Evolutionary conservation across 2,797 vertebrate genomes (phyloP), one percentile per base, ranked within the genome.

Genomic region (Nasua narica): DNA sequence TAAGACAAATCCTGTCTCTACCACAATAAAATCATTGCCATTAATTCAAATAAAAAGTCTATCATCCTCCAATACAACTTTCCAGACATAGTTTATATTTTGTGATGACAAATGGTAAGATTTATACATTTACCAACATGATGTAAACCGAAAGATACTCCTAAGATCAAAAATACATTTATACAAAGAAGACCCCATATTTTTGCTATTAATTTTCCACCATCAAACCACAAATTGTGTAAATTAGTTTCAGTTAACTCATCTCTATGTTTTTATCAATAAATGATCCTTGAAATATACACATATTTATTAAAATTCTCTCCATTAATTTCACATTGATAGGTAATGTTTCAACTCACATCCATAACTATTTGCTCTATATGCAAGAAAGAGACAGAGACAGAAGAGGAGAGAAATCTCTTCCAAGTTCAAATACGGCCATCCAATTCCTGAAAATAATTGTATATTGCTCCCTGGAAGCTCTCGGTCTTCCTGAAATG

Each of bases 261-360:
- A 81, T 5, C 46, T 82, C 58, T 74, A 23, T 88, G 23, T 93
- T 94, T 91, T 95, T 15, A 93, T 87, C 60, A 90, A 72, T 78
- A 94, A 87, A 86, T 81, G 19, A 79, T 6, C 54, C 10, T 87
- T 90, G 29, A 92, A 85, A 85, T 46, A 21, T 1, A 43, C 18
- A 69, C 0, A 0, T 69, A 95, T 70, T 58, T 93, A 48, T 77
- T 87, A 74, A 95, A 94, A 65, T 87, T 56, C 50, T 35, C 7
- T 37, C 13, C 72, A 70, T 27, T 54, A 76, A 92, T 81, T 79
- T 96, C 67, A 72, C 35, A 86, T 29, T 76, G 29, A 35, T 77
- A 79, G 72, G 6, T 19, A 84, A 88, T 52, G 4, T 91, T 90
- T 92, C 46, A 65, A 58, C 60, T 84, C 40, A 37, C 8, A 58